Base-by-base conservation (phyloP, 2,888 invertebrate species). In the Apotomis turbidana region DNA sequence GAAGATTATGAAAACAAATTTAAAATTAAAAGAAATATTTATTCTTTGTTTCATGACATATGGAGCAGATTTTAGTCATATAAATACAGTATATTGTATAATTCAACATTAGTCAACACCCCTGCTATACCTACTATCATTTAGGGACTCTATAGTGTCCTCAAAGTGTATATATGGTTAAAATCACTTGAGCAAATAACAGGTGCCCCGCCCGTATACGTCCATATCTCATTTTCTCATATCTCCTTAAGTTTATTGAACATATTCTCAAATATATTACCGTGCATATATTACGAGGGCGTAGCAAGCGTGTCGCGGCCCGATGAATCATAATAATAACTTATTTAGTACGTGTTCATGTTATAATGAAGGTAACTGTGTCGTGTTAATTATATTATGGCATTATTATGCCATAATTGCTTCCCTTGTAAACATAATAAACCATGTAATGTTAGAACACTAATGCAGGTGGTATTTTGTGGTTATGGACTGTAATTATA, bases 221-320 rank as follows among this genome's bases (percentile, higher is more conserved):
- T n/a, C 12, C 58, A 49, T 49, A 49, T 10, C 49, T 49, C 49
- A 58, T 38, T 58, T 12, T 36, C 6, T 38, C 36, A 36, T 38
- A 57, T 49, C 49, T 41, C 41, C 41, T 41, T 41, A 44, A 44
- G 10, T 52, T 41, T 64, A 64, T 64, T 41, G 64, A 44, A 55
- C 44, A 64, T 64, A 54, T 55, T 87, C 54, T 55, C 64, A 54
- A 55, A 64, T 44, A 15, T 54, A 61, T 46, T 55, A 41, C 64
- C 54, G 41, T 27, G 44, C 54, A 64, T 38, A 51, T 44, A 64
- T 64, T 41, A 52, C 52, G 52, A 4, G 49, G 54, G 54, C 15
- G 54, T 44, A 41, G 15, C 62, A 64, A 64, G 64, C 64, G 64
- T 64, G 64, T 41, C 54, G 10, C 44, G 4, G 12, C 15, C 54